Base-by-base conservation (phyloP, 2,888 invertebrate genomes). In the Orthosia cruda region DNA sequence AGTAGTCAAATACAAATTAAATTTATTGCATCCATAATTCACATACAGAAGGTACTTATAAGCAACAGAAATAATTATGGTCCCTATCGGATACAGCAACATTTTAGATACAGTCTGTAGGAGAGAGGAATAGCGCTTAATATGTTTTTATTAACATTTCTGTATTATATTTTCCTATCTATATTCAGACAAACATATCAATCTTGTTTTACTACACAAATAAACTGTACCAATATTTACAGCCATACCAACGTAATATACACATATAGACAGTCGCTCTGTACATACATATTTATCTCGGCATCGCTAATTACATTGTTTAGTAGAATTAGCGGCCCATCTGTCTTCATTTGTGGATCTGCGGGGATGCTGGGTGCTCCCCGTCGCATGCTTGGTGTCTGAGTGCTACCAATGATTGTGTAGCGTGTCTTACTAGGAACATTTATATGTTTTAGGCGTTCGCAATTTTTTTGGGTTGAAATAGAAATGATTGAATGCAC, bases 251-350 rank as follows among this genome's bases (percentile, higher is more conserved):
- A 4, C 20, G n/a, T 57, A 66, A 63, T 55, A 58, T 12, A 73
- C 54, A 64, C 47, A 3, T 54, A 69, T n/a, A 66, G 55, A 50
- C 50, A 59, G 23, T 45, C 57, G 26, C 16, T 59, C 20, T 52
- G 65, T 73, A 74, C 58, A 82, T 74, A 84, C 72, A 73, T 77
- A 88, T 77, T 72, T 81, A 81, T 80, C 74, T 77, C 63, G 58
- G 77, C 64, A 73, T 80, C 81, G 67, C 84, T 91, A 91, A 91
- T 91, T 90, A 90, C 87, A 88, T 87, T 88, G 89, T 89, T 90
- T 86, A 81, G 86, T 75, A 81, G 84, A 87, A 90, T 88, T 87
- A 89, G 62, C 70, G 64, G 72, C 65, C 81, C 73, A 89, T 89
- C 89, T 86, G 66, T 89, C 89, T 89, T 89, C 89, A 88, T 89